Conservation (phyloP, 2,888 invertebrate species). For the Orgyia antiqua region DNA sequence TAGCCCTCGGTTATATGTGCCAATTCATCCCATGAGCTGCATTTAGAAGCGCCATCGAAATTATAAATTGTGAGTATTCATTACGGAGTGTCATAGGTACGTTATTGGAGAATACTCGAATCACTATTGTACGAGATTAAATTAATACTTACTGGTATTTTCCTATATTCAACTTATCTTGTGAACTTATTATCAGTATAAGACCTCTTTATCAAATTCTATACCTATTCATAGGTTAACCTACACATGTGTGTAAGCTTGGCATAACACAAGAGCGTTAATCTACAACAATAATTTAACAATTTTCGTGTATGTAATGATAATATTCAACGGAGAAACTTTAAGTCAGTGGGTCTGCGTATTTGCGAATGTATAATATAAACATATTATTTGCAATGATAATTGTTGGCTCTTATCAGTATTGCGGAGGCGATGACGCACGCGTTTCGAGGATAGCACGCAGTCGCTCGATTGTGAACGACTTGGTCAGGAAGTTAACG, state of each 20-base stretch:
- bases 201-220: constrained; percentile 68
- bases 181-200: constrained; percentile 64
- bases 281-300: too few species aligned
- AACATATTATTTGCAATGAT: constrained; percentile 76
- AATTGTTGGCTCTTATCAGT: constrained; percentile 73
- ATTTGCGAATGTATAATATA: constrained; percentile 58
- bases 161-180: constrained; percentile 67
- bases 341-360: constrained; percentile 31
- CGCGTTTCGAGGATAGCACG: constrained; percentile 46
- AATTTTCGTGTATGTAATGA: constrained; percentile 23
- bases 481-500: constrained; percentile 49
- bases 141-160: constrained; percentile 37
- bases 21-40: too few species aligned
- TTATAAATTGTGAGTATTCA: too few species aligned
- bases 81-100: too few species aligned
- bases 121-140: too few species aligned
- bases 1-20: constrained; percentile 66
- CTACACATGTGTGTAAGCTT: constrained; percentile 44
- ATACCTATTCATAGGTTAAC: constrained; percentile 33
- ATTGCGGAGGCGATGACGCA: constrained; percentile 73
- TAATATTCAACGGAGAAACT: constrained; percentile 54
- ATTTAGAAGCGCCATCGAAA: constrained; percentile 11
- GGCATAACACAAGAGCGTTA: neutral
- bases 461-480: constrained; percentile 41
- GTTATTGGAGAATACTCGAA: too few species aligned